These are phyloP conservation scores for Magallana nippona DNA, from an alignment of 2,888 invertebrate genomes.

Conservation along the genomic window DNA sequence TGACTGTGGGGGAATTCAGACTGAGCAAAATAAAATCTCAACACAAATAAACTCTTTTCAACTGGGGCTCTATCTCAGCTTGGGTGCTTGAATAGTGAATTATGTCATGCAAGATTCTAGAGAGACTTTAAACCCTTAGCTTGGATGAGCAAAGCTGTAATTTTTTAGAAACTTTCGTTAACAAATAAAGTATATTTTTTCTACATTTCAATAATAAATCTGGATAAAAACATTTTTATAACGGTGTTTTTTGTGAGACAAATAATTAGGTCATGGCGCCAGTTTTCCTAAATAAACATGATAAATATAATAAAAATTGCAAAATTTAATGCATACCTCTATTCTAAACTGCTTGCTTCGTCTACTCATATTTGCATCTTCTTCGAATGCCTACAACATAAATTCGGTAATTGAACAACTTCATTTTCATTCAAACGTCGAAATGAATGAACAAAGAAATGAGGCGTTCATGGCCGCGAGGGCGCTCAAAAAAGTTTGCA, in stretches of 20 bases:
- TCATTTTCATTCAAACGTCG: constrained; percentile 35
- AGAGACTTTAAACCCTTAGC: constrained; percentile 12
- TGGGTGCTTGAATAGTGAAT: background rate
- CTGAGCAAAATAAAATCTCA: too few relatives aligned
- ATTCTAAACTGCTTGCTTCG: constrained; percentile 71
- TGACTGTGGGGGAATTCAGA: too few relatives aligned
- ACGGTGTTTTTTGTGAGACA: background rate
- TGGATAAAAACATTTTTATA: background rate
- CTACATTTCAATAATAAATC: background rate
- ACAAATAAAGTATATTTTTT: background rate
- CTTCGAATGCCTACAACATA: constrained; percentile 67
- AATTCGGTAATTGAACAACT: constrained; percentile 35
- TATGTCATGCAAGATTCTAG: background rate
- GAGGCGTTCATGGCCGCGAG: constrained; percentile 34
- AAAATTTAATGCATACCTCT: constrained; percentile 63
- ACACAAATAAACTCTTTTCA: background rate
- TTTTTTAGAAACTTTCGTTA: background rate
- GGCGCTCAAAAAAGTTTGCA: constrained; percentile 15
- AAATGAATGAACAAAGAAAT: constrained; percentile 59
- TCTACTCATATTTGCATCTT: constrained; percentile 63
- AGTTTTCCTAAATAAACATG: constrained; percentile 1
- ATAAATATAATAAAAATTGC: background rate
- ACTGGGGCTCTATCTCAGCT: constrained; percentile 10
- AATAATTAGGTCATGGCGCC: constrained; percentile 42
- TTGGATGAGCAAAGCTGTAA: constrained; percentile 28